Percentiles rank a stretch among this genome's conserved stretches.
Evolutionary conservation across 2,888 invertebrate species (phyloP).

Genomic region (Synanthedon andrenaeformis): DNA sequence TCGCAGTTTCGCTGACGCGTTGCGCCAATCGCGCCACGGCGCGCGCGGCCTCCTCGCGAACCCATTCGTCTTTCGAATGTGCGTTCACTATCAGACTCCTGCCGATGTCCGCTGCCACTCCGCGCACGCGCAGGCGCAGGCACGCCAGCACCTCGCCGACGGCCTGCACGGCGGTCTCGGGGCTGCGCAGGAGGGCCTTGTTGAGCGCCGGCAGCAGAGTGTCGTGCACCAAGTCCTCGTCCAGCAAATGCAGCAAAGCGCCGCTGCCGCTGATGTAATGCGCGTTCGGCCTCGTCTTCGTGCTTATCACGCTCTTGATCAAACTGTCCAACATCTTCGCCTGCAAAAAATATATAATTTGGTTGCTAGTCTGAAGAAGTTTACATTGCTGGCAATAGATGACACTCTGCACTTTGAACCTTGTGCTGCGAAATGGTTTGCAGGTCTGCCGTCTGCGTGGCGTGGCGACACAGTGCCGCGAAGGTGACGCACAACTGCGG

Average conservation of each 20-base stretch:
- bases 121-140: slow-evolving; percentile 81
- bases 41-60: slow-evolving; percentile 78
- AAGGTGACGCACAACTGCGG: slow-evolving; percentile 73
- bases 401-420: slow-evolving; percentile 38
- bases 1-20: slow-evolving; percentile 81
- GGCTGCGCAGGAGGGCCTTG: slow-evolving; percentile 92
- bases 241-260: slow-evolving; percentile 73
- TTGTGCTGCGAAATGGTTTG: slow-evolving; percentile 64
- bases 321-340: slow-evolving; percentile 76
- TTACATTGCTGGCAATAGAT: too few species aligned
- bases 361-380: not conserved
- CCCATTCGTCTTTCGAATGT: slow-evolving; percentile 85
- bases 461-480: slow-evolving; percentile 74
- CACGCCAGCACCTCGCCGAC: slow-evolving; percentile 82
- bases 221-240: slow-evolving; percentile 77
- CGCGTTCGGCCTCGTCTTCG: slow-evolving; percentile 80
- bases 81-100: slow-evolving; percentile 88
- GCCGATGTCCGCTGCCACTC: slow-evolving; percentile 81
- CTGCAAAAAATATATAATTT: slow-evolving; percentile 42
- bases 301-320: slow-evolving; percentile 81
- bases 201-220: slow-evolving; percentile 85
- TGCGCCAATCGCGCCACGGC: slow-evolving; percentile 78
- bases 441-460: slow-evolving; percentile 49
- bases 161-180: slow-evolving; percentile 88
- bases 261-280: slow-evolving; percentile 76